Percentiles rank a stretch among this genome's conserved stretches.
Conservation (phyloP, 2,797 vertebrate species). For the Pseudochaenichthys georgianus region DNA sequence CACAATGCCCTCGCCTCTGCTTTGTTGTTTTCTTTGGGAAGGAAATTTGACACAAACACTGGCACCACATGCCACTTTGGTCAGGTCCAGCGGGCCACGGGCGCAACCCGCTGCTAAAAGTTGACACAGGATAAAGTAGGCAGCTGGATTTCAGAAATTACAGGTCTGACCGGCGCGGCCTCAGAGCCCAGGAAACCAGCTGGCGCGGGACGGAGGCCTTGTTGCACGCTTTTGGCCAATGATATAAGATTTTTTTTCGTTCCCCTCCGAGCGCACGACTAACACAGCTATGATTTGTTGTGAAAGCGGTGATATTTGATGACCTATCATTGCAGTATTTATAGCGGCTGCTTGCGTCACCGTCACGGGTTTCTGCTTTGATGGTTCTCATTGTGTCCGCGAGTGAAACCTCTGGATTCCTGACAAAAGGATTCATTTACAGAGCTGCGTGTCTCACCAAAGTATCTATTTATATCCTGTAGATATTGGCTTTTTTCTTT, state of each 20-base stretch:
- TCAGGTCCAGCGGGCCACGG: conserved; percentile 76
- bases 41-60: conserved; percentile 73
- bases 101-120: conserved; percentile 84
- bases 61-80: conserved; percentile 79
- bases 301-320: conserved; percentile 80
- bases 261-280: conserved; percentile 39
- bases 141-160: conserved; percentile 86
- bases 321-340: conserved; percentile 80
- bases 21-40: conserved; percentile 62
- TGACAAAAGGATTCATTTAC: conserved; percentile 53
- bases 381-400: conserved; percentile 51
- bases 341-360: conserved; percentile 76
- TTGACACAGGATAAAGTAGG: conserved; percentile 87
- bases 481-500: conserved; percentile 25
- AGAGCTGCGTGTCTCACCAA: conserved; percentile 14
- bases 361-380: conserved; percentile 52
- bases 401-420: conserved; percentile 43
- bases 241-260: conserved; percentile 52
- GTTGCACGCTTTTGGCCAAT: conserved; percentile 76
- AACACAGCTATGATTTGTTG: conserved; percentile 77
- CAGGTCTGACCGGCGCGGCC: conserved; percentile 82
- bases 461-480: conserved; percentile 37
- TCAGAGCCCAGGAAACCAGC: conserved; percentile 80
- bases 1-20: conserved; percentile 59
- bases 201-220: conserved; percentile 71